These are phyloP conservation scores for Slavum lentiscoides DNA, from an alignment of 2,888 invertebrate genomes.

Conservation along the genomic window DNA sequence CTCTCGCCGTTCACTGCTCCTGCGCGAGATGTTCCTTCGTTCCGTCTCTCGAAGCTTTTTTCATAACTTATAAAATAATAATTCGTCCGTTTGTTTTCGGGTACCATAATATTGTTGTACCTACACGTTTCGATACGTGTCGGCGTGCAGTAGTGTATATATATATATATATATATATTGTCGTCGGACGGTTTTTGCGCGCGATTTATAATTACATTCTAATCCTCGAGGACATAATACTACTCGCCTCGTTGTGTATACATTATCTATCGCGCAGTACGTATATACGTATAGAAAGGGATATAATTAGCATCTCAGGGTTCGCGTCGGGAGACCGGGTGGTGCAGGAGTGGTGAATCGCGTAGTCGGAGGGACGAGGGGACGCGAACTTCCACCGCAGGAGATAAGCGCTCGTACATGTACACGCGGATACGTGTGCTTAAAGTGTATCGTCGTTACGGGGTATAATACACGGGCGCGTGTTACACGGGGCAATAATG, in stretches of 20 bases:
- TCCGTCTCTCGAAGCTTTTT: too few relatives aligned
- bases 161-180: too few relatives aligned
- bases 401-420: neutral
- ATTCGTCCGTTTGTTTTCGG: too few relatives aligned
- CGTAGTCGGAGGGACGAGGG: too few relatives aligned
- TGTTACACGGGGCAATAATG: neutral
- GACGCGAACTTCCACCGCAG: neutral
- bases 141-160: neutral
- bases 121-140: too few relatives aligned
- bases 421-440: neutral
- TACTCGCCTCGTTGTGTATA: neutral
- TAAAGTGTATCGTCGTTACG: neutral
- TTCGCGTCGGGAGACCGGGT: too few relatives aligned
- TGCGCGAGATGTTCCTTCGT: too few relatives aligned
- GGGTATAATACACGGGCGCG: neutral
- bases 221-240: slow-evolving; percentile 20
- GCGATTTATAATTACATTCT: neutral
- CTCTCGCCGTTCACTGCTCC: too few relatives aligned
- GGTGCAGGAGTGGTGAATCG: too few relatives aligned
- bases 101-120: too few relatives aligned
- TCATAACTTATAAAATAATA: too few relatives aligned
- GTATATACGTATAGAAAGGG: neutral
- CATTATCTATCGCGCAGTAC: neutral
- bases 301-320: neutral
- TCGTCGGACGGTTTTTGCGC: neutral